Conservation (phyloP, 2,888 invertebrate species). For the Minunthozetes semirufus region DNA sequence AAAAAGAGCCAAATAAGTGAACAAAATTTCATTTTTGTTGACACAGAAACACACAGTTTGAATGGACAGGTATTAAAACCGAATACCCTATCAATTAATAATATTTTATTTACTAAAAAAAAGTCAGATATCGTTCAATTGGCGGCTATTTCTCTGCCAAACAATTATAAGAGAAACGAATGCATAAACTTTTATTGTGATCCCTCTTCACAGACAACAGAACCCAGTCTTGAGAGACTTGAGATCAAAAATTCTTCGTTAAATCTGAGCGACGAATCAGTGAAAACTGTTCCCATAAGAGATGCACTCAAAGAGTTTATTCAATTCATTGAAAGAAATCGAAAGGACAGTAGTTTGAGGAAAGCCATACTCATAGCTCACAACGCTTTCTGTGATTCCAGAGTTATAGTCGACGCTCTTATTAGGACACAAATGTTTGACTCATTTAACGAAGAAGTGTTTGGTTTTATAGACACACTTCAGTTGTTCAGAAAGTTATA, state of each 20-base stretch:
- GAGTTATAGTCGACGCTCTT: neutral
- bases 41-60: neutral
- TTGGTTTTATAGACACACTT: constrained; percentile 29
- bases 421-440: neutral
- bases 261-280: neutral
- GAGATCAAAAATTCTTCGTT: neutral
- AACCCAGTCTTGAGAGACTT: neutral
- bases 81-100: neutral
- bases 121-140: constrained; percentile 1
- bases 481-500: constrained; percentile 1
- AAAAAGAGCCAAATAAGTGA: neutral
- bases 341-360: neutral
- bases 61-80: neutral
- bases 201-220: neutral
- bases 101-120: neutral
- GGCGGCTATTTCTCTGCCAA: neutral
- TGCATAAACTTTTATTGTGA: neutral
- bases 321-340: neutral
- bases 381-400: neutral
- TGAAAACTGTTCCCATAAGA: neutral
- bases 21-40: constrained; percentile 1
- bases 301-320: neutral
- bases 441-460: neutral
- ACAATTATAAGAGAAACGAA: neutral
- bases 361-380: neutral